Conservation (phyloP, 2,113 vertebrate genomes). For the Hiodon tergisus region DNA sequence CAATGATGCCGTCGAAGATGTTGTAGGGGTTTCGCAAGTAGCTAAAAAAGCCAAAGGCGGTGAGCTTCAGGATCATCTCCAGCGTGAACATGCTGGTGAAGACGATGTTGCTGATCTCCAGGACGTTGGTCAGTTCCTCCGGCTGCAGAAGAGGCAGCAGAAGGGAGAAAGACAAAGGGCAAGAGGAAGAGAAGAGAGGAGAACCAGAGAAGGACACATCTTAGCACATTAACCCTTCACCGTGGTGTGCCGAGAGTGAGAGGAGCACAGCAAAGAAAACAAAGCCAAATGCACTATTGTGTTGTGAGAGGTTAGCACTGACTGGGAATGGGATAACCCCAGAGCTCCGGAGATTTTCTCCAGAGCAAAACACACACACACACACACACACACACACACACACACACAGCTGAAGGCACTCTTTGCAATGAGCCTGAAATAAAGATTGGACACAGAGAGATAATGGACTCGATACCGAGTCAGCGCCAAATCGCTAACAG, state of each 20-base stretch:
- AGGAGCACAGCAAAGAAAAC: not conserved
- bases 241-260: not conserved
- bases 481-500: not conserved
- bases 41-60: conserved; percentile 89
- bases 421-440: not conserved
- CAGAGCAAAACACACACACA: too few relatives aligned
- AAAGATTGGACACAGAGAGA: not conserved
- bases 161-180: conserved; percentile 4
- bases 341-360: not conserved
- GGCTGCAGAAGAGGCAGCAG: conserved; percentile 59
- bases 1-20: conserved; percentile 96
- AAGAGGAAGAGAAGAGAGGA: not conserved
- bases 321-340: not conserved
- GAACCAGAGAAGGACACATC: conserved; percentile 8
- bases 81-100: conserved; percentile 98
- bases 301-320: not conserved
- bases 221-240: not conserved
- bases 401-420: not conserved
- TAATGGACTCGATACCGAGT: not conserved
- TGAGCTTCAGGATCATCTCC: conserved; percentile 96
- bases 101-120: conserved; percentile 97
- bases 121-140: conserved; percentile 89
- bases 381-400: not conserved
- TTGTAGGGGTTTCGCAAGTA: conserved; percentile 95
- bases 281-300: too few relatives aligned